A percentile compares a stretch with the other conserved stretches of the same genome.
These are phyloP conservation scores for Anas flavirostris DNA, from an alignment of 2,797 vertebrate genomes.

Conservation along the genomic window DNA sequence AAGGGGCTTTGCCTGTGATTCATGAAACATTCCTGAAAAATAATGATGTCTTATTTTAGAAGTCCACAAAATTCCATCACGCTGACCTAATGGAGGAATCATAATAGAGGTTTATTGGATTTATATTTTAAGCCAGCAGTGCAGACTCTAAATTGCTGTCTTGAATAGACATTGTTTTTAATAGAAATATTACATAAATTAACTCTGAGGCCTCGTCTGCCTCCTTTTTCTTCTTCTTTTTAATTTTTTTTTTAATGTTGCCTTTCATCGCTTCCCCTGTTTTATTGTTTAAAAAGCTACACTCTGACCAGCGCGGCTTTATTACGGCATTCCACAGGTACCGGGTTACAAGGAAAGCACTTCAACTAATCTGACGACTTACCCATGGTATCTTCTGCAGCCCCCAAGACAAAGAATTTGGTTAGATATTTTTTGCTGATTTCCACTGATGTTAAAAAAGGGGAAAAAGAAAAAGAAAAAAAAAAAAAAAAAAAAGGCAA, in stretches of 20 bases:
- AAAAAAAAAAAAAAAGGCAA: neutral
- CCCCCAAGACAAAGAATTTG: slow-evolving; percentile 44
- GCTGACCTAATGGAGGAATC: slow-evolving; percentile 5
- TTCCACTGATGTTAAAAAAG: neutral
- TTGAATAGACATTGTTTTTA: slow-evolving; percentile 12
- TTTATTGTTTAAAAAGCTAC: neutral
- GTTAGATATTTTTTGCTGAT: slow-evolving; percentile 5
- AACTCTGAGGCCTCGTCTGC: neutral
- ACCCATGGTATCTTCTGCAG: slow-evolving; percentile 74
- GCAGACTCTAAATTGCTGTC: neutral
- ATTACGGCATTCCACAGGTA: slow-evolving; percentile 5
- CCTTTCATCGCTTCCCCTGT: neutral
- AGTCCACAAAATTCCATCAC: slow-evolving; percentile 42
- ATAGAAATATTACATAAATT: slow-evolving; percentile 36
- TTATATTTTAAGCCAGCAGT: neutral
- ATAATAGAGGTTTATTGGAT: neutral
- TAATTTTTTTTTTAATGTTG: neutral
- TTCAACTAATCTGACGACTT: slow-evolving; percentile 38
- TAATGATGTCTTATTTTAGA: slow-evolving; percentile 34
- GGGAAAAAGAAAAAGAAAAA: too few species aligned
- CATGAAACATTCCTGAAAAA: slow-evolving; percentile 41
- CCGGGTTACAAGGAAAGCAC: neutral
- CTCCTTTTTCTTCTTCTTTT: neutral
- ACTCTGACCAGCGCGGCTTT: neutral
- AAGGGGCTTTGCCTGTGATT: neutral